These are phyloP conservation scores for Glaucidium brasilianum DNA, from an alignment of 2,113 vertebrate genomes.

Conservation along the genomic window DNA sequence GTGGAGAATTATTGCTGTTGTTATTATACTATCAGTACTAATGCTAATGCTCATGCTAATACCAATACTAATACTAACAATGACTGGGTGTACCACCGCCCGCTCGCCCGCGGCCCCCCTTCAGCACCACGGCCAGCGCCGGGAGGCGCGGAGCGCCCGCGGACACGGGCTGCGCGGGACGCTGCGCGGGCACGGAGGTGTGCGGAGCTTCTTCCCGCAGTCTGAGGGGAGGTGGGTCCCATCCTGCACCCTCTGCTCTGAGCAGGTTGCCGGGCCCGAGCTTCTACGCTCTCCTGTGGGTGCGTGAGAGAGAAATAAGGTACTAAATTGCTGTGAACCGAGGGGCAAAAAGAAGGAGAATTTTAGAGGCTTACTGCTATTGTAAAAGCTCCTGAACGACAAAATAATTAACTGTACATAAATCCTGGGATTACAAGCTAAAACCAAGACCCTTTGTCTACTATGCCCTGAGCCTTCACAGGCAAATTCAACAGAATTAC, in stretches of 20 bases:
- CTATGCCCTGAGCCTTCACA: not conserved
- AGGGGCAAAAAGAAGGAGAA: not conserved
- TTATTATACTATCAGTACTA: fast-evolving
- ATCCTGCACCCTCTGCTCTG: not conserved
- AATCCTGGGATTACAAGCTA: not conserved
- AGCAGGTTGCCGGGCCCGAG: not conserved
- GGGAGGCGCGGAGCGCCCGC: not conserved
- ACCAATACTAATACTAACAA: not conserved
- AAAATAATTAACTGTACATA: not conserved
- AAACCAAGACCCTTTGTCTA: not conserved
- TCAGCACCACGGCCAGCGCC: conserved; percentile 56
- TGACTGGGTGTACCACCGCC: too few species aligned
- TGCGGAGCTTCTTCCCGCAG: not conserved
- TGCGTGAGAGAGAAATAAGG: not conserved
- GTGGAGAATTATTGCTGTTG: fast-evolving
- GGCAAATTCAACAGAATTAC: not conserved
- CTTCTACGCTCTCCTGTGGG: fast-evolving
- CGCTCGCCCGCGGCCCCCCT: not conserved
- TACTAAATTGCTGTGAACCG: fast-evolving
- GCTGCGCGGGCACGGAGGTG: not conserved
- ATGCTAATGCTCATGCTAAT: too few species aligned
- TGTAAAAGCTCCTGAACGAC: not conserved
- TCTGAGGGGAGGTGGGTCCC: fast-evolving
- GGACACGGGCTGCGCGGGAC: too few species aligned
- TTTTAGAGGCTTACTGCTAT: not conserved